phyloP scores from a whole-genome alignment of 2,888 invertebrate species.

The Troilus luridus region DNA sequence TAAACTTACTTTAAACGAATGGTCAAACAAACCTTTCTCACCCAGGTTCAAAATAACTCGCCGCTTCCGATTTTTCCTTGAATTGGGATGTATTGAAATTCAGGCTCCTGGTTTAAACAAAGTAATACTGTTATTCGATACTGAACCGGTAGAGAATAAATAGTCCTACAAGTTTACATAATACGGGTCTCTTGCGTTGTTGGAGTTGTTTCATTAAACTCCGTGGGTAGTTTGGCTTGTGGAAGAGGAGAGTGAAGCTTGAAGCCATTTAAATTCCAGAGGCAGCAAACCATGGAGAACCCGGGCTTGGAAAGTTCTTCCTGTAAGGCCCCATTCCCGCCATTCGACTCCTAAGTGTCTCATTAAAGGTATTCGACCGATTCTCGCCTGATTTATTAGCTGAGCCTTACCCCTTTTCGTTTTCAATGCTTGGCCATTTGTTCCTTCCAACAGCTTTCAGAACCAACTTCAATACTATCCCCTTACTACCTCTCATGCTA shows the following conservation, averaged over 20 bases:
- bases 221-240: neutral
- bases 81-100: too few species aligned
- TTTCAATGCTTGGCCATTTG: neutral
- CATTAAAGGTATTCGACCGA: slow-evolving; percentile 24
- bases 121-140: too few species aligned
- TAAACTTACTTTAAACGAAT: too few species aligned
- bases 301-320: neutral
- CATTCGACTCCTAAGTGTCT: slow-evolving; percentile 14
- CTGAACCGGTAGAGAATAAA: neutral
- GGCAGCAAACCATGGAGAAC: neutral
- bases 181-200: neutral
- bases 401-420: neutral
- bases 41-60: too few species aligned
- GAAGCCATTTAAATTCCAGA: slow-evolving; percentile 31
- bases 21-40: too few species aligned
- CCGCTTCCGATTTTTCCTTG: too few species aligned
- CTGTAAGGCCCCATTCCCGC: neutral
- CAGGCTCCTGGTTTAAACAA: too few species aligned
- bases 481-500: neutral
- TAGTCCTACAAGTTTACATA: neutral
- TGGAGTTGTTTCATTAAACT: neutral
- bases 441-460: neutral
- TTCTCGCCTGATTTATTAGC: slow-evolving; percentile 3
- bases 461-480: neutral
- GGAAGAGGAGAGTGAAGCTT: neutral